phyloP scores from a whole-genome alignment of 2,797 vertebrate genomes.

The Pelodytes ibericus region DNA sequence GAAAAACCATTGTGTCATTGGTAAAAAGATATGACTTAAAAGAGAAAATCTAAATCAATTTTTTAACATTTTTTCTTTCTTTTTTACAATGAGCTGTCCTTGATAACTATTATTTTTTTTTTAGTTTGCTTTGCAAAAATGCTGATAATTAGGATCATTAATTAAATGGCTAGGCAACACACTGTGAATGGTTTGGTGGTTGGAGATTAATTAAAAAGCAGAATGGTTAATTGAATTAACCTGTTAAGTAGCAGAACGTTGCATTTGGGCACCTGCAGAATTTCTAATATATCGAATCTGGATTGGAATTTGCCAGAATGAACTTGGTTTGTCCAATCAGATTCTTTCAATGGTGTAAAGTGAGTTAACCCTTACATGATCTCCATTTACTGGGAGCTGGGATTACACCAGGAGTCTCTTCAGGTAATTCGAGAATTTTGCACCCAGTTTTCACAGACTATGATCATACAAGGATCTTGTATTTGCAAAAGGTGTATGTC shows the following conservation, averaged over 20 bases:
- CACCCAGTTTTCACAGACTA: too few relatives aligned
- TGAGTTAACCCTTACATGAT: too few relatives aligned
- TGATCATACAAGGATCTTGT: too few relatives aligned
- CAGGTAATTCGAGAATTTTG: too few relatives aligned
- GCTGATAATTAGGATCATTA: conserved; percentile 40
- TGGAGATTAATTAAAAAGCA: conserved; percentile 19
- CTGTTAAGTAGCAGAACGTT: background rate
- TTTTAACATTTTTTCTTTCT: background rate
- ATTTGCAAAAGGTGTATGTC: too few relatives aligned
- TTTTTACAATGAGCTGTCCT: background rate
- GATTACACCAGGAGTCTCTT: too few relatives aligned
- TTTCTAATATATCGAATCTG: too few relatives aligned
- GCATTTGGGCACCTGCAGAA: background rate
- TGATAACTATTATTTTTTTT: background rate
- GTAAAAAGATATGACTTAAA: background rate
- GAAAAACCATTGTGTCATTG: background rate
- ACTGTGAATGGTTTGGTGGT: background rate
- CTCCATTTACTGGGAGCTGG: too few relatives aligned
- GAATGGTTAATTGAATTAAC: conserved; percentile 19
- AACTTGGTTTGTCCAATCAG: too few relatives aligned
- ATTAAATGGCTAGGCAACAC: conserved; percentile 30
- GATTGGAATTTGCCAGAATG: too few relatives aligned
- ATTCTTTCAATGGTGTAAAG: too few relatives aligned
- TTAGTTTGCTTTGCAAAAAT: conserved; percentile 9
- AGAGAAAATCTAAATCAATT: background rate